Percentiles rank a stretch among this genome's conserved stretches.
phyloP scores from a whole-genome alignment of 2,797 vertebrate species.

The Petrocephalus schoutedeni region DNA sequence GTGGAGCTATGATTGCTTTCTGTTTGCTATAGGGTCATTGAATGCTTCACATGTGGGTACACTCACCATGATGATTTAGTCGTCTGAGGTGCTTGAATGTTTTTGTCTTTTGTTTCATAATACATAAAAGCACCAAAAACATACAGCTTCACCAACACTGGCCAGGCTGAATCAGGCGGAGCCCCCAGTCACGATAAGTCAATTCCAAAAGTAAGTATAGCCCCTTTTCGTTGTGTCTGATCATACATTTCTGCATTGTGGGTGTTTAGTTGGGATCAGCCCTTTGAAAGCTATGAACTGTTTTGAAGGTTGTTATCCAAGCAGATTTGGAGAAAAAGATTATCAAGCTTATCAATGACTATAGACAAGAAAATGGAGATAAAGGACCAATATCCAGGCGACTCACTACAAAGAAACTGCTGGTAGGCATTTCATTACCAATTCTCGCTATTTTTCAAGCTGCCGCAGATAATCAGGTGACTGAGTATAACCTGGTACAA shows the following conservation, averaged over 20 bases:
- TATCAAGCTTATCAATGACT: slow-evolving; percentile 86
- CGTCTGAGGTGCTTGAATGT: background rate
- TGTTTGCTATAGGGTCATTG: background rate
- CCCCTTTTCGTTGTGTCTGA: background rate
- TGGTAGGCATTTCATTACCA: slow-evolving; percentile 58
- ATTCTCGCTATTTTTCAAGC: background rate
- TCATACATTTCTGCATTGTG: background rate
- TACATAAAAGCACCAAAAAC: slow-evolving; percentile 78
- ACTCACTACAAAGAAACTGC: slow-evolving; percentile 87
- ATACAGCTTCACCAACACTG: slow-evolving; percentile 75
- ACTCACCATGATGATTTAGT: background rate
- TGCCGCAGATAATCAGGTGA: background rate
- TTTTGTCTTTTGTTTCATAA: background rate
- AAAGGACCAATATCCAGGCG: slow-evolving; percentile 82
- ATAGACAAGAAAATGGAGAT: slow-evolving; percentile 76
- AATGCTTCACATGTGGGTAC: background rate
- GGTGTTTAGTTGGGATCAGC: background rate
- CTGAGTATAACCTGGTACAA: background rate
- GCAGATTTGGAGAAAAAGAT: slow-evolving; percentile 84
- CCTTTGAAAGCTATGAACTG: background rate
- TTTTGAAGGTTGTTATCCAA: slow-evolving; percentile 80
- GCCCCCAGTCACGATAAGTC: slow-evolving; percentile 77
- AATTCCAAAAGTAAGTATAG: slow-evolving; percentile 73
- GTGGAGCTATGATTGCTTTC: background rate
- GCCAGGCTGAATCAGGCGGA: slow-evolving; percentile 67